These are phyloP conservation scores for Diadegma fenestrale DNA, from an alignment of 2,888 invertebrate species.

Conservation along the genomic window DNA sequence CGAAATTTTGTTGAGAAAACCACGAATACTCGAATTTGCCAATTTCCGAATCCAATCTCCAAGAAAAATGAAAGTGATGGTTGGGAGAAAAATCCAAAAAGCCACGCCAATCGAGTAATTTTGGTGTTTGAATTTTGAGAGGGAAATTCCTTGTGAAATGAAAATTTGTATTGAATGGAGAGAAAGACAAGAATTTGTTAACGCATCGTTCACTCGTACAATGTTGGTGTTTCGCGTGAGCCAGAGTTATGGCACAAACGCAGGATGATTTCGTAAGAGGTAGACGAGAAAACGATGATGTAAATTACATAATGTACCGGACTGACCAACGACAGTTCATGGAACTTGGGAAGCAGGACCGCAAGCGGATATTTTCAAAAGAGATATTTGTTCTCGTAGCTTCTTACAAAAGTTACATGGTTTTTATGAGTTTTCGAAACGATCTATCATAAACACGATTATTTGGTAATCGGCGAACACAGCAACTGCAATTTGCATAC, in stretches of 20 bases:
- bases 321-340: slow-evolving; percentile 49
- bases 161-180: slow-evolving; percentile 1
- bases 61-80: not conserved
- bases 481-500: not conserved
- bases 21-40: too few relatives aligned
- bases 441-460: slow-evolving; percentile 1
- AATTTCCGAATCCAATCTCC: too few relatives aligned
- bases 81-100: not conserved
- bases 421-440: slow-evolving; percentile 1
- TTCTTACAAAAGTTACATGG: not conserved
- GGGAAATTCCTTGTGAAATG: not conserved
- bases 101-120: too few relatives aligned
- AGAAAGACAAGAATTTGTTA: slow-evolving; percentile 13
- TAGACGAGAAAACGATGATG: slow-evolving; percentile 68
- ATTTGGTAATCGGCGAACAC: not conserved
- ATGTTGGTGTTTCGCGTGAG: slow-evolving; percentile 49
- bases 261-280: slow-evolving; percentile 56
- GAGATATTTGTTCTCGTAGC: not conserved
- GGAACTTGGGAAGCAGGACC: slow-evolving; percentile 39
- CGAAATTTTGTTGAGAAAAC: too few relatives aligned
- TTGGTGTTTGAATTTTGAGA: not conserved
- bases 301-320: slow-evolving; percentile 62
- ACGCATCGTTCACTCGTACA: slow-evolving; percentile 9
- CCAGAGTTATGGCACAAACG: slow-evolving; percentile 50
- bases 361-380: slow-evolving; percentile 22